These are phyloP conservation scores for Bryconaethiops microstoma DNA, from an alignment of 2,797 vertebrate genomes.

Conservation along the genomic window DNA sequence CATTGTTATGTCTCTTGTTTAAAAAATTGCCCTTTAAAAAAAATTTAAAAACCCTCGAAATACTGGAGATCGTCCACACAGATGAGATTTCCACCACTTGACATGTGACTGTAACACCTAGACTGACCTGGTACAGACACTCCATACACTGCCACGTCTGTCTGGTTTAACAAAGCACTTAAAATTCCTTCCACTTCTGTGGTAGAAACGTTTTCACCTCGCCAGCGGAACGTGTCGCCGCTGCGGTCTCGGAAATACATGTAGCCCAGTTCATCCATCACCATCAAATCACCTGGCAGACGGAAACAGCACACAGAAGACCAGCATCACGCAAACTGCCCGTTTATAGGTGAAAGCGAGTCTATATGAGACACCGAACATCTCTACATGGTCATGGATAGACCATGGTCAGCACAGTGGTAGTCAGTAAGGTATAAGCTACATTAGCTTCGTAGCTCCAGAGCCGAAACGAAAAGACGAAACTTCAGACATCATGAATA, in stretches of 20 bases:
- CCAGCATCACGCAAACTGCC: not conserved
- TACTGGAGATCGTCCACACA: too few species aligned
- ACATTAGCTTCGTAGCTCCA: too few species aligned
- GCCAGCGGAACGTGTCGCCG: slow-evolving; percentile 90
- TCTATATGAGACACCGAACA: not conserved
- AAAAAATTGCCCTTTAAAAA: too few species aligned
- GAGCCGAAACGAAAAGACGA: too few species aligned
- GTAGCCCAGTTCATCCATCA: slow-evolving; percentile 91
- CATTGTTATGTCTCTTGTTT: too few species aligned
- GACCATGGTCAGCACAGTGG: too few species aligned
- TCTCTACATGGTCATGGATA: not conserved
- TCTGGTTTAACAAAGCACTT: slow-evolving; percentile 82
- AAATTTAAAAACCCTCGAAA: too few species aligned
- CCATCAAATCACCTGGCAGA: slow-evolving; percentile 81
- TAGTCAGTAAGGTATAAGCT: too few species aligned
- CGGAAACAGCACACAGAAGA: not conserved
- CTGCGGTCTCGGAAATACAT: slow-evolving; percentile 88
- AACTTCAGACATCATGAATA: too few species aligned
- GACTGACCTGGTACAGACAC: slow-evolving; percentile 80
- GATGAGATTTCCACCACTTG: not conserved
- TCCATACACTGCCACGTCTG: slow-evolving; percentile 86
- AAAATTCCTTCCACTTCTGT: slow-evolving; percentile 86
- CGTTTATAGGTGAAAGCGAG: not conserved
- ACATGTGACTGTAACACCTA: too few species aligned
- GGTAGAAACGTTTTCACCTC: slow-evolving; percentile 89